phyloP scores from a whole-genome alignment of 2,113 vertebrate species.

The Myiozetetes cayanensis region DNA sequence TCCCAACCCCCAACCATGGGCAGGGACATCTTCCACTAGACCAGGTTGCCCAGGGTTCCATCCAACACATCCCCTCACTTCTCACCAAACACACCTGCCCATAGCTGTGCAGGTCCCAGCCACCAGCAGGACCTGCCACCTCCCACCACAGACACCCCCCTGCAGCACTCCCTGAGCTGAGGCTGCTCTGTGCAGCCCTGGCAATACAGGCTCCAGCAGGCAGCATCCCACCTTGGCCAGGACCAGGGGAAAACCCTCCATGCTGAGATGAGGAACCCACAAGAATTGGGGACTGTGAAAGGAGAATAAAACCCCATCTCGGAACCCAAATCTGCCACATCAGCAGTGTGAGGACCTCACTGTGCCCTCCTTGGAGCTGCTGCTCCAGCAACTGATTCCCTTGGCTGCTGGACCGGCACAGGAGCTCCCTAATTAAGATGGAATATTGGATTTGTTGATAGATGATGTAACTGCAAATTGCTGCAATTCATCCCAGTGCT shows the following conservation, averaged over 20 bases:
- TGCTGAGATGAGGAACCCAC: not conserved
- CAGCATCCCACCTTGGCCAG: not conserved
- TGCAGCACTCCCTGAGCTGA: not conserved
- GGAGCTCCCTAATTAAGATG: not conserved
- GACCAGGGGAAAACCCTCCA: fast-evolving
- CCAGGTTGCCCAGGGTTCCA: not conserved
- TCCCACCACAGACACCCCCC: not conserved
- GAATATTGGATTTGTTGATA: not conserved
- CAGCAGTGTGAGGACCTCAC: not conserved
- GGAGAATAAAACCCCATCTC: not conserved
- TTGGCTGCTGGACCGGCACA: not conserved
- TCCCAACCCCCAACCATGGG: no score
- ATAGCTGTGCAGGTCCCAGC: not conserved
- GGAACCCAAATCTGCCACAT: not conserved
- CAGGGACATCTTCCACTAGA: not conserved
- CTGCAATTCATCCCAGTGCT: not conserved
- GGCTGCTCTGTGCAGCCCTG: not conserved
- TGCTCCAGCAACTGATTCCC: not conserved
- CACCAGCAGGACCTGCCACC: not conserved
- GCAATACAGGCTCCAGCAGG: fast-evolving
- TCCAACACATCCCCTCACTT: not conserved
- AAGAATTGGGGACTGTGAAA: not conserved
- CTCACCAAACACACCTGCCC: not conserved
- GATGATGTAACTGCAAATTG: slow-evolving; percentile 13
- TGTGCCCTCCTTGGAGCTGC: not conserved